A percentile compares a stretch with the other conserved stretches of the same genome.
Conservation (phyloP, 2,797 vertebrate genomes). For the Danio choprae region DNA sequence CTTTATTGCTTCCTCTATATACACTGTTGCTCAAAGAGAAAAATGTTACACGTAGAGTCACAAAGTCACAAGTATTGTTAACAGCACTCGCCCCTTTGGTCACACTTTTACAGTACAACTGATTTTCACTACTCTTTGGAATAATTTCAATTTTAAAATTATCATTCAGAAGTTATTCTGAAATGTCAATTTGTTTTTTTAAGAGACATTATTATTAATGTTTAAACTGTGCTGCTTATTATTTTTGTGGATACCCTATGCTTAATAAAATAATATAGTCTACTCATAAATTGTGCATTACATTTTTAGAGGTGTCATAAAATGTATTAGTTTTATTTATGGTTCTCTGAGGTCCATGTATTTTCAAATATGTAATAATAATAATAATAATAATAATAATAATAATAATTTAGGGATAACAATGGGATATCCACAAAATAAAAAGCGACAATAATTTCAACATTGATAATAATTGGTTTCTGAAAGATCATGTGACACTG, state of each 20-base stretch:
- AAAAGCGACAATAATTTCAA: background rate
- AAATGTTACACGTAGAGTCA: background rate
- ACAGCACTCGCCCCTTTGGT: background rate
- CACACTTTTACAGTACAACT: background rate
- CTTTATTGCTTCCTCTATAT: constrained; percentile 18
- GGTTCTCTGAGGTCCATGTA: no score
- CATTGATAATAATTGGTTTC: background rate
- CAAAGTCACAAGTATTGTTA: constrained; percentile 6
- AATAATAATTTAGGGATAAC: no score
- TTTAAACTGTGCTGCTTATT: background rate
- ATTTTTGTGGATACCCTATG: background rate
- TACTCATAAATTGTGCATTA: no score
- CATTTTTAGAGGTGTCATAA: no score
- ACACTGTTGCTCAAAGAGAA: constrained; percentile 14
- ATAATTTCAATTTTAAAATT: background rate
- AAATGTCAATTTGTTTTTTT: background rate
- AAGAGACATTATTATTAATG: background rate
- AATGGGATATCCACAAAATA: no score
- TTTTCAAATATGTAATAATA: no score
- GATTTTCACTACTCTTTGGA: background rate
- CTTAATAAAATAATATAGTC: no score
- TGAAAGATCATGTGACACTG: background rate
- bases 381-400: no score
- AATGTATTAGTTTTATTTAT: no score
- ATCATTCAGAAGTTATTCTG: background rate